Conservation (phyloP, 2,888 invertebrate genomes). For the Hypena proboscidalis region DNA sequence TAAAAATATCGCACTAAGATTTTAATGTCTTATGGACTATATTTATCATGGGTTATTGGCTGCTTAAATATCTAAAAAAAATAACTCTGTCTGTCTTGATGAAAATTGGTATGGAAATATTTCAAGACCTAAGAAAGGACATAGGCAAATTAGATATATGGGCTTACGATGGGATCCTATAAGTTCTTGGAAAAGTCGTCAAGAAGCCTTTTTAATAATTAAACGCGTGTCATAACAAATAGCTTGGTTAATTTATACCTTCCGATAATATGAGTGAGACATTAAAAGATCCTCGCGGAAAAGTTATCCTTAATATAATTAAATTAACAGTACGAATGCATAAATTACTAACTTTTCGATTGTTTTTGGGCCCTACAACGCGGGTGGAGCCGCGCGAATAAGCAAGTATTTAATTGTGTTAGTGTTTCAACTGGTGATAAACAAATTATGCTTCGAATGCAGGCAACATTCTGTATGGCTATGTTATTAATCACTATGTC, state of each 20-base stretch:
- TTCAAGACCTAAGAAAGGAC: too few relatives aligned
- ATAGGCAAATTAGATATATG: constrained; percentile 27
- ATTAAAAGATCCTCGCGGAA: constrained; percentile 71
- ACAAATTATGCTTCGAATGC: too few relatives aligned
- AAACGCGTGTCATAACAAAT: constrained; percentile 68
- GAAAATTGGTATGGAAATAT: too few relatives aligned
- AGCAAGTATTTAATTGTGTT: too few relatives aligned
- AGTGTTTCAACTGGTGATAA: too few relatives aligned
- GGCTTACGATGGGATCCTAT: constrained; percentile 17
- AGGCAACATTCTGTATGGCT: not conserved
- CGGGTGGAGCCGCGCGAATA: too few relatives aligned
- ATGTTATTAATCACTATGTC: constrained; percentile 28
- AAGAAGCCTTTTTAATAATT: constrained; percentile 41
- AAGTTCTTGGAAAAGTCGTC: constrained; percentile 29
- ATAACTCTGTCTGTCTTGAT: too few relatives aligned
- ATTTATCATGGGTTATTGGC: too few relatives aligned
- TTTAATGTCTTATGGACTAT: too few relatives aligned
- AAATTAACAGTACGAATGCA: constrained; percentile 64
- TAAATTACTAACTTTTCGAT: constrained; percentile 54
- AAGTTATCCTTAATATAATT: constrained; percentile 60
- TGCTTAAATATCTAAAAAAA: too few relatives aligned
- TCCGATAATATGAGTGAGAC: constrained; percentile 70
- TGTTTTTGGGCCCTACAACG: too few relatives aligned
- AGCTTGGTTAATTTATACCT: constrained; percentile 70
- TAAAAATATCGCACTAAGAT: too few relatives aligned